Conservation (phyloP, 2,888 invertebrate species). For the Neoaliturus tenellus region DNA sequence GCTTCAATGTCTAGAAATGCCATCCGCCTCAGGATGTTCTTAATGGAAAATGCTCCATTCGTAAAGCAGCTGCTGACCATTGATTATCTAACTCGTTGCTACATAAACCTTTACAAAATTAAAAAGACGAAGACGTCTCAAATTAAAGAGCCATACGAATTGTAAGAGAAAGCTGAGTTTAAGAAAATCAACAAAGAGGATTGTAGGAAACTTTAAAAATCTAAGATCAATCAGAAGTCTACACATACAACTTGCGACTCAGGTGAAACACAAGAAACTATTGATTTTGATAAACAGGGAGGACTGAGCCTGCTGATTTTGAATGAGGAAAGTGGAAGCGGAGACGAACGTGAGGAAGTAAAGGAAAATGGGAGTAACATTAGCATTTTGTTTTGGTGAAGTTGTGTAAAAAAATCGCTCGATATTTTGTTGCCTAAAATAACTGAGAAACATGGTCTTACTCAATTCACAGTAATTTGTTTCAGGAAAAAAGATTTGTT, state of each 20-base stretch:
- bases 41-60: conserved; percentile 27
- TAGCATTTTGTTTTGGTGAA: not conserved
- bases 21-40: not conserved
- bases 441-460: not conserved
- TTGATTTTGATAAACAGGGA: not conserved
- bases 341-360: not conserved
- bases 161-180: not conserved
- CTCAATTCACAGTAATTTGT: no score
- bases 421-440: not conserved
- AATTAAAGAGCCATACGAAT: not conserved
- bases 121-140: not conserved
- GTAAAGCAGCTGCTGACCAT: conserved; percentile 20
- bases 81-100: not conserved
- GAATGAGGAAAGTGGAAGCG: not conserved
- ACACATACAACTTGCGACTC: not conserved
- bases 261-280: not conserved
- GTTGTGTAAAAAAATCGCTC: not conserved
- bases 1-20: conserved; percentile 40
- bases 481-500: no score
- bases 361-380: not conserved
- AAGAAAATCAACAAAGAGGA: not conserved
- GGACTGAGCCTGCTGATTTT: not conserved
- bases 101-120: conserved; percentile 1
- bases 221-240: not conserved
- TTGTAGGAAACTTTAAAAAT: not conserved